Base-by-base conservation (phyloP, 2,113 vertebrate genomes). In the Carlito syrichta region DNA sequence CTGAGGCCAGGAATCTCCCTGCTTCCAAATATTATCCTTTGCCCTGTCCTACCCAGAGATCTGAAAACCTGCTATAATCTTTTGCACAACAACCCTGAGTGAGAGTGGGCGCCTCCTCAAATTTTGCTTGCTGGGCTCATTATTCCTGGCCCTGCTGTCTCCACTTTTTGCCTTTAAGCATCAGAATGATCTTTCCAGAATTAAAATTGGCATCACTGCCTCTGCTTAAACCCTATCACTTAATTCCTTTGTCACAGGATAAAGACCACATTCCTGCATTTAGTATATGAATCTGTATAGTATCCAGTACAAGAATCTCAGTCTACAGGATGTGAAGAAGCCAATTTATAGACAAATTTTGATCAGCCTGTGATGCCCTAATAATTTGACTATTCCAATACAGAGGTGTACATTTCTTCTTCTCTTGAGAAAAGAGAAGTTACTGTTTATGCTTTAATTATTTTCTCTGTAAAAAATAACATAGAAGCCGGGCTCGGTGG, bases 121-220 rank as follows among this genome's bases (percentile, higher is more conserved):
- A 11, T 32, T 30, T 58, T 71, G 6, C 17, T n/a, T 4, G 5
- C 17, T 25, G 6, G 27, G 9, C 0, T 22, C 25, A 8, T 1
- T 4, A 5, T 5, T 14, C 23, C 43, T 0, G 0, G 22, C 3
- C n/a, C 9, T 3, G 17, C 35, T 30, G 48, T 16, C 48, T 32
- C 5, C 16, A 40, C 25, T 19, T 88, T n/a, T 58, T 73, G 38
- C 45, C 30, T 79, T 92, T 78, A 60, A 38, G 58, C 1, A 13
- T 52, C 5, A 1, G 8, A 86, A 27, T 48, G 50, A 77, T 35
- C 38, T 89, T 94, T 50, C 5, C 23, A 66, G 32, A 73, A 86
- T 38, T 58, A 16, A 63, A 83, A 27, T 22, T 52, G 7, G 17
- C 6, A 16, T 77, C 43, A 0, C 30, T 22, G 14, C 16, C 40